phyloP scores from a whole-genome alignment of 2,888 invertebrate genomes.

The Leptodirus hochenwartii region DNA sequence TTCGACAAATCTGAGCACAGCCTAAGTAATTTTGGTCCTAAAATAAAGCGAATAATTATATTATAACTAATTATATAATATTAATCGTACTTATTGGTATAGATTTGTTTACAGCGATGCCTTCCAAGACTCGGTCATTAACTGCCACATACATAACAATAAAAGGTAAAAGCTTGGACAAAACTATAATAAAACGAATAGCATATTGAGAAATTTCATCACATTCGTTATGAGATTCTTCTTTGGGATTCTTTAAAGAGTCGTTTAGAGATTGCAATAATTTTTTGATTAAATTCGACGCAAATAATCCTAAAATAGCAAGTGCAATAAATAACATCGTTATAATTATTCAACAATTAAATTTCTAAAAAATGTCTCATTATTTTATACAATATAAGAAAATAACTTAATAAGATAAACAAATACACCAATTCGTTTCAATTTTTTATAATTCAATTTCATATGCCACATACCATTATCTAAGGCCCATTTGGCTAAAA shows the following conservation, averaged over 20 bases:
- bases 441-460: slow-evolving; percentile 4
- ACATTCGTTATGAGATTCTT: slow-evolving; percentile 19
- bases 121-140: slow-evolving; percentile 19
- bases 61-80: slow-evolving; percentile 6
- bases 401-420: background rate
- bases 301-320: slow-evolving; percentile 29
- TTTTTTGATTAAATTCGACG: slow-evolving; percentile 30
- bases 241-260: slow-evolving; percentile 18
- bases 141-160: slow-evolving; percentile 24
- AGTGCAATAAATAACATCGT: too few species aligned
- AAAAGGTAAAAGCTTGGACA: slow-evolving; percentile 26
- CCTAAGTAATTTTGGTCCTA: slow-evolving; percentile 29
- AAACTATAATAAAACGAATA: slow-evolving; percentile 20
- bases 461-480: slow-evolving; percentile 17
- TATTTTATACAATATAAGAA: slow-evolving; percentile 2
- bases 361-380: slow-evolving; percentile 3
- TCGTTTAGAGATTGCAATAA: slow-evolving; percentile 23
- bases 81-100: background rate
- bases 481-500: slow-evolving; percentile 43
- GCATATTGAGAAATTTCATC: slow-evolving; percentile 18
- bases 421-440: background rate
- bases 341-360: slow-evolving; percentile 1
- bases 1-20: slow-evolving; percentile 30
- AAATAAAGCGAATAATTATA: slow-evolving; percentile 12
- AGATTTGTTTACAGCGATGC: too few species aligned